Conservation (phyloP, 2,888 invertebrate genomes). For the Lacanobia oleracea region DNA sequence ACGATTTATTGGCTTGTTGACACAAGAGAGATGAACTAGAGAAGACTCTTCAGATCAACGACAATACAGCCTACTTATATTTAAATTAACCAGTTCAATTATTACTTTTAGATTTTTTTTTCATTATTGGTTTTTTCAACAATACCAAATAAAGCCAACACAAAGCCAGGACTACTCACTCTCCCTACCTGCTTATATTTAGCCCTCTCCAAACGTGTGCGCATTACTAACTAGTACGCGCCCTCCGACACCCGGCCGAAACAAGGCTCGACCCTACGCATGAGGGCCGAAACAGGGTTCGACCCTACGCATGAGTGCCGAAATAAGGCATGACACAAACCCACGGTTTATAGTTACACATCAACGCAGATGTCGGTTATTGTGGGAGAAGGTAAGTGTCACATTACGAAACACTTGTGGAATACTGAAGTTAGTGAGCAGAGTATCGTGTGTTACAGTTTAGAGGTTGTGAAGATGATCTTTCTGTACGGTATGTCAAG, state of each 20-base stretch:
- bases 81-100: no score
- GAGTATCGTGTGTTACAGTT: constrained; percentile 6
- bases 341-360: constrained; percentile 46
- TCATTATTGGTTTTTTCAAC: no score
- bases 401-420: constrained; percentile 26
- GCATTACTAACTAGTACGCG: constrained; percentile 38
- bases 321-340: constrained; percentile 30
- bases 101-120: no score
- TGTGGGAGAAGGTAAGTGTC: constrained; percentile 11
- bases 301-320: constrained; percentile 14
- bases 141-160: background rate
- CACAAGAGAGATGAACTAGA: no score
- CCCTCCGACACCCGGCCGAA: constrained; percentile 17
- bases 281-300: constrained; percentile 12
- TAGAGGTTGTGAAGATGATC: constrained; percentile 7
- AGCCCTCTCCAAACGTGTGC: constrained; percentile 37
- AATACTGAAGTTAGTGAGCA: constrained; percentile 14
- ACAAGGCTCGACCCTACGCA: constrained; percentile 39
- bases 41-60: no score
- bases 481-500: background rate
- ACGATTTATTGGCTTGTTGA: no score
- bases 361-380: constrained; percentile 28
- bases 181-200: constrained; percentile 1
- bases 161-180: background rate
- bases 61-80: no score